phyloP scores from a whole-genome alignment of 2,113 vertebrate genomes.

The Barnardius zonarius region DNA sequence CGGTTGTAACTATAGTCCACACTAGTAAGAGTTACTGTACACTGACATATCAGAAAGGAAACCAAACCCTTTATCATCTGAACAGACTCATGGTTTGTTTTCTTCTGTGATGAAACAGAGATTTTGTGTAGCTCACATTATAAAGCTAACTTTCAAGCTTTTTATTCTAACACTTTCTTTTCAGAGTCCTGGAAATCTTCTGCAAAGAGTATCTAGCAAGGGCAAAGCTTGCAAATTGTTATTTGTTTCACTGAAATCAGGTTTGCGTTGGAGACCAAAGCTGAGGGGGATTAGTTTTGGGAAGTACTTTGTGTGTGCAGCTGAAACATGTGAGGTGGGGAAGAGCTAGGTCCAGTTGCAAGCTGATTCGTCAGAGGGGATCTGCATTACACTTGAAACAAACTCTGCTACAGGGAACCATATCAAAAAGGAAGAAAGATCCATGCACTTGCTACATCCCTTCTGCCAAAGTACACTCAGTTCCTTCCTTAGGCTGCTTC shows the following conservation, averaged over 20 bases:
- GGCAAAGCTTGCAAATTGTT: rapidly evolving
- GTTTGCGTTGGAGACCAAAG: not conserved
- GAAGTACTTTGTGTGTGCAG: not conserved
- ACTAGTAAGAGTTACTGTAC: not conserved
- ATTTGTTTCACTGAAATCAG: not conserved
- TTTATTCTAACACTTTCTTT: not conserved
- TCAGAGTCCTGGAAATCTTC: not conserved
- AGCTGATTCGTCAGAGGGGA: not conserved
- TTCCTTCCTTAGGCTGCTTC: not conserved
- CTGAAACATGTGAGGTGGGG: rapidly evolving
- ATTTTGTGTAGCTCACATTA: not conserved
- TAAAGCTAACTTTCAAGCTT: not conserved
- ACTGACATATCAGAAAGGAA: not conserved
- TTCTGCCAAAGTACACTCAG: not conserved
- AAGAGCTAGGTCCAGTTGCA: not conserved
- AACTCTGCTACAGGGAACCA: not conserved
- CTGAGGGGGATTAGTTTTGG: not conserved
- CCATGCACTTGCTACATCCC: not conserved
- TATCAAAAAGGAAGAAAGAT: not conserved
- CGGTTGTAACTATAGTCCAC: not conserved
- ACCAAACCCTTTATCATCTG: not conserved
- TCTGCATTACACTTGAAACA: not conserved
- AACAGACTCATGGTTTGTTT: not conserved
- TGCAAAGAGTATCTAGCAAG: not conserved
- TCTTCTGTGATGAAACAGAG: not conserved